Percentiles rank a stretch among this genome's conserved stretches.
These are phyloP conservation scores for Ahaetulla prasina DNA, from an alignment of 2,113 vertebrate species.

Conservation along the genomic window DNA sequence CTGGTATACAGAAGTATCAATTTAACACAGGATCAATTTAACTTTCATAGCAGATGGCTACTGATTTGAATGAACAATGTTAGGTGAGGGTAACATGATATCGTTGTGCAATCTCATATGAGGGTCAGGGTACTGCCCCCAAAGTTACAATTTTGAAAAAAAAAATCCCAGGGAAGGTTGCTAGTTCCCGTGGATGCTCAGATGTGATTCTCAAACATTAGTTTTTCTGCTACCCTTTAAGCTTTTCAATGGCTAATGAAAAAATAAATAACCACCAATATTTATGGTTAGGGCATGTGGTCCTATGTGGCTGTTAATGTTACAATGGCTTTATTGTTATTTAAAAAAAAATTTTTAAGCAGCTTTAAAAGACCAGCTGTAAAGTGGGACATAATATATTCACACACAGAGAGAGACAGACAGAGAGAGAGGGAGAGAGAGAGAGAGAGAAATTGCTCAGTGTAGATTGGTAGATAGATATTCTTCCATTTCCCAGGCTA, in stretches of 20 bases:
- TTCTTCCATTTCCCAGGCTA: background rate
- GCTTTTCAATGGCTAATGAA: background rate
- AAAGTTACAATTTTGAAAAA: background rate
- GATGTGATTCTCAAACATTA: background rate
- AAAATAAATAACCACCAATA: background rate
- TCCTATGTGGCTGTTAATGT: background rate
- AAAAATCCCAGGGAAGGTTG: background rate
- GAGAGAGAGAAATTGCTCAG: background rate
- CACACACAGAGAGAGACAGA: too few species aligned
- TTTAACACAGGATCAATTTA: background rate
- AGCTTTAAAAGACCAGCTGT: background rate
- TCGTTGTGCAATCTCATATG: background rate
- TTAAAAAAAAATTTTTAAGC: too few species aligned
- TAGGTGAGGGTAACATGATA: background rate
- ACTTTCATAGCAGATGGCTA: background rate
- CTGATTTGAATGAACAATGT: background rate
- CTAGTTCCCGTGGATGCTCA: background rate
- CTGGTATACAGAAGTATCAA: background rate
- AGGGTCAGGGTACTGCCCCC: background rate
- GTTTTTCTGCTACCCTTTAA: background rate
- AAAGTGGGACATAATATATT: background rate
- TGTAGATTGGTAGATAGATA: background rate
- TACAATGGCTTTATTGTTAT: background rate
- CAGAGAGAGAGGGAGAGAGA: too few species aligned
- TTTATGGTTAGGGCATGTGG: background rate